Percentiles rank a stretch among this genome's conserved stretches.
phyloP scores from a whole-genome alignment of 2,113 vertebrate genomes.

The Edolisoma coerulescens region DNA sequence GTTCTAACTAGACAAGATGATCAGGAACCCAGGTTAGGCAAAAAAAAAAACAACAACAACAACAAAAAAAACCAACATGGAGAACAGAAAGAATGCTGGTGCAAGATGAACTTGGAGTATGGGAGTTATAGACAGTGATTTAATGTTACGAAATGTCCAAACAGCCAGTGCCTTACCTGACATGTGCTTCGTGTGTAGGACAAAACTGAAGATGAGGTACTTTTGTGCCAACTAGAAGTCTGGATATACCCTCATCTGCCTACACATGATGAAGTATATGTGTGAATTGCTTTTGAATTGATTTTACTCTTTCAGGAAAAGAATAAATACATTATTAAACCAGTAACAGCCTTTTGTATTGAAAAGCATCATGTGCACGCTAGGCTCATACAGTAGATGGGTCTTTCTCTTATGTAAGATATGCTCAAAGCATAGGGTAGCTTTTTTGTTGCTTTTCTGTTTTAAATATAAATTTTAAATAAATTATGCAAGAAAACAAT shows the following conservation, averaged over 20 bases:
- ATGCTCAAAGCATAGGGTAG: background rate
- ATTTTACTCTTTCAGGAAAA: background rate
- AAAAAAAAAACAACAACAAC: too few relatives aligned
- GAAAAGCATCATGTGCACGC: background rate
- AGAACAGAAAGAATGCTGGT: background rate
- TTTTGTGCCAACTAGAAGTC: background rate
- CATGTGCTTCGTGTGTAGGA: background rate
- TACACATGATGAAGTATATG: background rate
- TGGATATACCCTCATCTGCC: background rate
- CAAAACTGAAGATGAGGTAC: background rate
- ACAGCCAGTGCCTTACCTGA: background rate
- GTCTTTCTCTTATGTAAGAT: background rate
- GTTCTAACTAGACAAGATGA: background rate
- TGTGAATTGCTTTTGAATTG: background rate
- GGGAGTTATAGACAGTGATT: fast-evolving
- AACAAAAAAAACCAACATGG: background rate
- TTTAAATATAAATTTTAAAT: background rate
- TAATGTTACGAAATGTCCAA: background rate
- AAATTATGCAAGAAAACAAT: background rate
- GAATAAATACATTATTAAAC: background rate
- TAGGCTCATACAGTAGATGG: background rate
- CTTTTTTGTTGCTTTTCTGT: background rate
- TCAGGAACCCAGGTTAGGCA: background rate
- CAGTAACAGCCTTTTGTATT: background rate
- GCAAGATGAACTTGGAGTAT: background rate